Conservation (phyloP, 2,797 vertebrate species). For the Cynopterus sphinx region DNA sequence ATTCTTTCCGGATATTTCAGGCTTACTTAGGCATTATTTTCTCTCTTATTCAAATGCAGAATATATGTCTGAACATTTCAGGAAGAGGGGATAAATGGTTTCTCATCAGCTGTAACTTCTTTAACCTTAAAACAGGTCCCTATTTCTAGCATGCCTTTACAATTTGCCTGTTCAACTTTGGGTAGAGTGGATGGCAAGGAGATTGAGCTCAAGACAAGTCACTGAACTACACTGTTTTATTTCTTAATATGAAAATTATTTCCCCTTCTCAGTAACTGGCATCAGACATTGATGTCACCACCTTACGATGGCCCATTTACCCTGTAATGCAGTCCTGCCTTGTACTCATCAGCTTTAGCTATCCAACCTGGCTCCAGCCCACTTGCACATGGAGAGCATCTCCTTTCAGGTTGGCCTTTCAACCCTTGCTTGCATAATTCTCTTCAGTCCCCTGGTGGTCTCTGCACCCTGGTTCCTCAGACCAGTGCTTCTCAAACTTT, state of each 20-base stretch:
- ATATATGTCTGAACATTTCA: background rate
- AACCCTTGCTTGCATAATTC: background rate
- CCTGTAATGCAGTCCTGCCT: background rate
- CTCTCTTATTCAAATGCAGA: constrained; percentile 6
- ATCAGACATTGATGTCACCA: background rate
- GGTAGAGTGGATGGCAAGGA: background rate
- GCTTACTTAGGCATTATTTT: background rate
- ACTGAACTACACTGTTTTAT: background rate
- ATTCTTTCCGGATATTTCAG: constrained; percentile 16
- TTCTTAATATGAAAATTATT: background rate
- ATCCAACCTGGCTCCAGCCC: background rate
- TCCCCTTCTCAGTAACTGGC: background rate
- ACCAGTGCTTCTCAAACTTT: background rate
- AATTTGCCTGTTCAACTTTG: background rate
- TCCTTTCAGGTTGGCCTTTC: background rate
- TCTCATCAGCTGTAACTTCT: background rate
- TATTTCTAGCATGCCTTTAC: background rate
- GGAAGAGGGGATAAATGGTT: background rate
- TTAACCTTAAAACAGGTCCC: background rate
- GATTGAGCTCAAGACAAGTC: background rate
- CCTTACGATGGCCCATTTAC: background rate
- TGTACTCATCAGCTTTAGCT: background rate
- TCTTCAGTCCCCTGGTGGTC: background rate
- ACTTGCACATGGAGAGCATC: background rate
- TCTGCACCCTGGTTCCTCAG: background rate